Base-by-base conservation (phyloP, 2,113 vertebrate species). In the Ammodytes dubius region DNA sequence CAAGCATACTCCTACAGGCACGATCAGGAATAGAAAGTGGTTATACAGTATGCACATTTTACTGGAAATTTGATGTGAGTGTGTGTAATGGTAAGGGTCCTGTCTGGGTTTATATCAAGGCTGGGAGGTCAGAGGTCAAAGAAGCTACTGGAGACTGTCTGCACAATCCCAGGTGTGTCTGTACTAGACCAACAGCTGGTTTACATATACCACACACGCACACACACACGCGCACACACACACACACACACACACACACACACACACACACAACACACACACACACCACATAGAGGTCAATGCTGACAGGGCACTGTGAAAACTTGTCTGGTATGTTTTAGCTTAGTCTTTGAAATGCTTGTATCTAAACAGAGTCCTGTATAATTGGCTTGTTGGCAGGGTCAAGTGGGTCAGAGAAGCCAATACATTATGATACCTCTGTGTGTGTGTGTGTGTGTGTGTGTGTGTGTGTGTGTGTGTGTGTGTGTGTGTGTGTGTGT, bases 251-350 rank as follows among this genome's bases (percentile, higher is more conserved):
- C 57, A 56, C 50, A 59, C 52, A 45, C 68, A 65, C 57, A 56
- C 50, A 59, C 59, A 59, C 17, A 68, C 64, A 45, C 59, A 71
- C 42, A 77, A 61, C 42, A 63, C 40, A 60, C 1, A 70, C 12
- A 19, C 27, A 27, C 27, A 27, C 27, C 27, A 27, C 27, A 27
- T 1, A 58, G 14, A 84, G 19, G 27, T 70, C 52, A 60, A 43
- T 78, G 88, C 79, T 87, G 75, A 88, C 57, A 11, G 50, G 54
- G 75, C 74, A 8, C 3, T 77, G 80, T 85, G 7, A 66, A 77
- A 90, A 83, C 81, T 60, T 85, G 63, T 43, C 74, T 79, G 67
- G 54, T 72, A 47, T 84, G 69, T 72, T 46, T 85, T 72, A 75
- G 40, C 65, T 81, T 47, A 64, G 59, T 83, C 66, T 57, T 88